Evolutionary conservation across 2,113 vertebrate genomes (phyloP), one percentile per base, ranked within the genome.

Genomic region (Mionectes macconnelli): DNA sequence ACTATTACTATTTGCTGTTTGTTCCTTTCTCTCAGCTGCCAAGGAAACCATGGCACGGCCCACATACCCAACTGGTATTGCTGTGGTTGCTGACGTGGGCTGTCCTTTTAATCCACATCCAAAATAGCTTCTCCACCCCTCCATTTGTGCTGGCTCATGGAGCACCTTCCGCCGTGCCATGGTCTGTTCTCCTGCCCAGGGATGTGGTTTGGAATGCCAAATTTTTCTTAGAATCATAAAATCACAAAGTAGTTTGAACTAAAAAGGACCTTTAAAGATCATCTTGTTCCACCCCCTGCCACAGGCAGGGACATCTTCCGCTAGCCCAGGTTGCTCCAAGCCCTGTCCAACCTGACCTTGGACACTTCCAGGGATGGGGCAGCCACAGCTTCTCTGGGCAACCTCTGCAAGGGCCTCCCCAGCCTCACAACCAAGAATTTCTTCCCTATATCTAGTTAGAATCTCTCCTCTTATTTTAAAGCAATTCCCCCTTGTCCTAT

Each of bases 21-120:
- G 63, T 87, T 87, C 94, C 55, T 81, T 80, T 79, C 56, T 40
- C 52, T 31, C 73, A 89, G 77, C 94, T 91, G 89, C 49, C 84
- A 82, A 78, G 93, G 89, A 94, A 91, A 86, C 73, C 60, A 2
- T 37, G 84, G 86, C 89, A 56, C 2, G 56, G 83, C 49, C 85
- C 49, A 4, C 82, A 53, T 12, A 27, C 79, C 70, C 88, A 72
- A 81, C 80, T 82, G 87, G 77, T 56, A 10, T 47, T 64, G 76
- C 87, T 89, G 76, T 7, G 42, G 63, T 17, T 63, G 77, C 80
- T 94, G 91, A 84, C 10, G 8, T 53, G 40, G 72, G 64, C 30
- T 4, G 2, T 49, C 77, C 66, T 73, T 95, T 79, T 52, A 52
- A 91, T 72, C 66, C 14, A 0, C 14, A 44, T 75, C 87, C 94